Base-by-base conservation (phyloP, 2,888 invertebrate genomes). In the Chamaedrilus cognettii region DNA sequence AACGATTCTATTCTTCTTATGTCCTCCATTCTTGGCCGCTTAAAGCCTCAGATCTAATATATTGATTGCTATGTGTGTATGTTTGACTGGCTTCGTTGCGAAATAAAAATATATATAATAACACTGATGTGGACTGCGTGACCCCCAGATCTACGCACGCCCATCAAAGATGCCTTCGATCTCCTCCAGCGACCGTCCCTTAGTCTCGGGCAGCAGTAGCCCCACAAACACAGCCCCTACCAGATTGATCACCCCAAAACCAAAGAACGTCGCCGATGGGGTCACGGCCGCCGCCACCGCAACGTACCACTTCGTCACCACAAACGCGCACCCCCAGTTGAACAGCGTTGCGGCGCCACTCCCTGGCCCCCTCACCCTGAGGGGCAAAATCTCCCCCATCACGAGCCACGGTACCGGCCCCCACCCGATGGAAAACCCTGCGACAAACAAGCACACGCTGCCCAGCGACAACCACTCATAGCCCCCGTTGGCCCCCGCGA, bases 161-260 rank as follows among this genome's bases (percentile, higher is more conserved):
- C n/a, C n/a, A n/a, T n/a, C n/a, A 23, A 51, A 32, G 11, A 42
- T 7, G 19, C 42, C 19, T 19, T 42, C 42, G 7, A 97, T 96
- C 78, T 96, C 95, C 82, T 96, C 94, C 73, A 96, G 87, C 74
- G 91, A 91, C 82, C 91, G 91, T n/a, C 96, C 96, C 78, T 91
- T 90, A 1, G 96, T 97, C 86, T 97, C 96, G 11, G 96, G 96
- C 60, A 96, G 92, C 80, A 88, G 91, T 75, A 90, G 85, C 78
- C 91, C 88, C 3, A 93, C 91, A 84, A 95, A 95, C 75, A 92
- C 84, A 67, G 94, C 83, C 56, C 91, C 91, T n/a, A 89, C 62
- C 3, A 90, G 72, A 79, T 92, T 91, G 74, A 93, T 88, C 5
- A 85, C 79, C 26, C 90, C 89, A 82, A 94, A 96, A 70, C 92